Evolutionary conservation across 2,888 invertebrate species (phyloP), one percentile per base, ranked within the genome.

Genomic region (Eristalinus aeneus): DNA sequence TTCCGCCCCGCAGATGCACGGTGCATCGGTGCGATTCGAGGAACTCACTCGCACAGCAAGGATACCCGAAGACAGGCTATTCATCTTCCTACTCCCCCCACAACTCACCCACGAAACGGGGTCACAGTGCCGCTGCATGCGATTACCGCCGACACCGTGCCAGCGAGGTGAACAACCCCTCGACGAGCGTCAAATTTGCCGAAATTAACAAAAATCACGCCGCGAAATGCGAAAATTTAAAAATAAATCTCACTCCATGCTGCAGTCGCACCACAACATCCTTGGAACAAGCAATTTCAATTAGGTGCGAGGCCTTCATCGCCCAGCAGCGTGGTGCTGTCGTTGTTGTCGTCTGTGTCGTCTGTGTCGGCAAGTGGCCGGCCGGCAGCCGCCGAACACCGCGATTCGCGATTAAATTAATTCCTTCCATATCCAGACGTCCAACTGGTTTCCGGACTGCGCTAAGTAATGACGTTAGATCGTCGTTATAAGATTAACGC

Each of bases 271-370:
- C 46, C 22, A 16, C 39, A 6, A 67, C 58, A 36, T 75, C 79
- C 60, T 65, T 58, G 85, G 64, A 73, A 85, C 85, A 85, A 81
- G 85, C 85, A 85, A 81, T 81, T 85, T 85, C 85, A 85, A 85
- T 85, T 85, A 85, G 85, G 85, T 81, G 85, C 76, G 68, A 85
- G 65, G 80, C 74, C 75, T 46, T 67, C 75, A 84, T 84, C 84
- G 69, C 64, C 60, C 36, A 65, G 20, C 79, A 78, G 58, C 73
- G 64, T 63, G 64, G 22, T 53, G 39, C 56, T 36, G 60, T 46
- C 46, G 46, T 46, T 11, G 34, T 36, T 58, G 11, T 16, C 36
- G 27, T 27, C 10, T 58, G 31, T 23, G 60, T 64, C 78, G 27
- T n/a, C n/a, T n/a, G n/a, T n/a, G n/a, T 10, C 64, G 32, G 60